A percentile compares a stretch with the other conserved stretches of the same genome.
Evolutionary conservation across 35 echinoderm and acorn worm genomes (phyloP).

Genomic region (Amphiura filiformis): DNA sequence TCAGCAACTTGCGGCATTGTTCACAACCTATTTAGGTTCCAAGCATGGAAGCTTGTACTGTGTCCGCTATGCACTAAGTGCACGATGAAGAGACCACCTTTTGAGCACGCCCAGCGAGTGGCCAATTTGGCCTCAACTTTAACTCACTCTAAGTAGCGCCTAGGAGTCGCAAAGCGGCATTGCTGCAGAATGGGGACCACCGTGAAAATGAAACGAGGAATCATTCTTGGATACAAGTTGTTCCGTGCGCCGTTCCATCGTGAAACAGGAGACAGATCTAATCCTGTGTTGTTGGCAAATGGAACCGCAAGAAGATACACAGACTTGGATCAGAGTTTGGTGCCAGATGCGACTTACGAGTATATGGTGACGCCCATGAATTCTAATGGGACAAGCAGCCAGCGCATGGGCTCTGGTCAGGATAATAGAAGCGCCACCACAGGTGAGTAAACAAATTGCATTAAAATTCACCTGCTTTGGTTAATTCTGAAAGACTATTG

Average conservation of each 20-base stretch:
- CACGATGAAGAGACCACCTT: constrained; percentile 50
- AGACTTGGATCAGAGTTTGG: constrained; percentile 62
- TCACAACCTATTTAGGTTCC: constrained; percentile 83
- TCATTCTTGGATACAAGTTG: constrained; percentile 75
- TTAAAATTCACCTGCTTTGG: too few relatives aligned
- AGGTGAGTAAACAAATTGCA: too few relatives aligned
- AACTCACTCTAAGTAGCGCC: constrained; percentile 61
- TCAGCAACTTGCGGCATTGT: constrained; percentile 47
- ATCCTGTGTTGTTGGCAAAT: constrained; percentile 55
- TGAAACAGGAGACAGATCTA: constrained; percentile 37
- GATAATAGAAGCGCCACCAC: constrained; percentile 85
- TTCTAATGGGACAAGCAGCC: constrained; percentile 47
- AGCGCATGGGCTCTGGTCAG: constrained; percentile 81
- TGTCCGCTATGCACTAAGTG: constrained; percentile 75
- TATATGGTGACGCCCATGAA: constrained; percentile 87
- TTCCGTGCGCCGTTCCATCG: constrained; percentile 66
- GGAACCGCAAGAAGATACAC: constrained; percentile 44
- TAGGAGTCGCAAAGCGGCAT: constrained; percentile 85
- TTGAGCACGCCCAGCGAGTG: constrained; percentile 63
- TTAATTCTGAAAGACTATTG: too few relatives aligned
- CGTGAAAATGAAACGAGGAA: constrained; percentile 64
- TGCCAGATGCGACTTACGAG: constrained; percentile 87
- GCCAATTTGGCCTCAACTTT: constrained; percentile 71
- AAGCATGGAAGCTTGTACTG: constrained; percentile 84
- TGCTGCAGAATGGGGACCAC: constrained; percentile 69